Evolutionary conservation across 2,113 vertebrate species (phyloP).

Genomic region (Ceratotherium simum): DNA sequence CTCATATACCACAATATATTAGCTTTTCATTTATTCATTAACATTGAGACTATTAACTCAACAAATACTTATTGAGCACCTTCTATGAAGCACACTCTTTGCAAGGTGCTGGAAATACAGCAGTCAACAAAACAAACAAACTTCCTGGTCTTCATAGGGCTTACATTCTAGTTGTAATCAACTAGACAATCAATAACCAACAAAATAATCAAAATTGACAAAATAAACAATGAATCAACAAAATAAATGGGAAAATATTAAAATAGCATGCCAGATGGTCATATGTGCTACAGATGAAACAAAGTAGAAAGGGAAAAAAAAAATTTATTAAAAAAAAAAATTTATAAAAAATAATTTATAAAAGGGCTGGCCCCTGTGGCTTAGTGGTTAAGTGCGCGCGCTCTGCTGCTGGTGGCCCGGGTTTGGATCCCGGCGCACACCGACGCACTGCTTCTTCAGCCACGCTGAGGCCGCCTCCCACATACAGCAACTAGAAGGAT

Average conservation of each 20-base stretch:
- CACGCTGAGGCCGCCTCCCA: too few species aligned
- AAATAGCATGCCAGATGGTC: neutral
- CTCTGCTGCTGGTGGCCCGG: too few species aligned
- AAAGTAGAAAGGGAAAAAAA: neutral
- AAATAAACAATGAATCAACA: neutral
- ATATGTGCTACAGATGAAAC: neutral
- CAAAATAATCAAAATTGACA: neutral
- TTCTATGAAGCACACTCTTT: neutral
- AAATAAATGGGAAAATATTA: neutral
- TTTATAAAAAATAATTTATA: too few species aligned
- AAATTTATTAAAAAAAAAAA: too few species aligned
- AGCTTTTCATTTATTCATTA: too few species aligned
- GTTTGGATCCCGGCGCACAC: too few species aligned
- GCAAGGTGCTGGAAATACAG: neutral
- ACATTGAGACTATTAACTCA: neutral
- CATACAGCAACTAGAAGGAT: too few species aligned
- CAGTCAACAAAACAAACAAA: neutral
- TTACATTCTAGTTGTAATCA: neutral
- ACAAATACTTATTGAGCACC: neutral
- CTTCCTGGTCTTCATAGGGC: neutral
- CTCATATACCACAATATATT: too few species aligned
- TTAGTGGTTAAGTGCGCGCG: too few species aligned
- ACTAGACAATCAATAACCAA: neutral
- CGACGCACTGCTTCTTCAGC: too few species aligned
- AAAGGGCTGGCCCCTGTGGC: too few species aligned